phyloP scores from a whole-genome alignment of 1,140 invertebrate genomes.

The Lepidurus apus region DNA sequence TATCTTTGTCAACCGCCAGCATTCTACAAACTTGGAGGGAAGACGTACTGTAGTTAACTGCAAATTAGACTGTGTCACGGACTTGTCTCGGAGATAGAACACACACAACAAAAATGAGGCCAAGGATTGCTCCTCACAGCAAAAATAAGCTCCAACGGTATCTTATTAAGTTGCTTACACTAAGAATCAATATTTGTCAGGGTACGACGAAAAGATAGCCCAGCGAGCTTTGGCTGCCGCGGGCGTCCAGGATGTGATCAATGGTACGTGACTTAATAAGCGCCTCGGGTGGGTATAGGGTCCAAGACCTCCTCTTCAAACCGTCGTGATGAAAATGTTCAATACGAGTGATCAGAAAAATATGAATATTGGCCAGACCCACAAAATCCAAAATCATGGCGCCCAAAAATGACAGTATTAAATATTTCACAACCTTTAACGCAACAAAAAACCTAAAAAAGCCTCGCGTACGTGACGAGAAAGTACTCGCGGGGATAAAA shows the following conservation, averaged over 20 bases:
- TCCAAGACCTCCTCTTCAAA: not conserved
- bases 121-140: not conserved
- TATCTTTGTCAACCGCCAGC: no score
- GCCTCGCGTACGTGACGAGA: not conserved
- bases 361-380: not conserved
- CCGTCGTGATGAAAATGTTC: not conserved
- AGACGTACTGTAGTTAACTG: no score
- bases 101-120: not conserved
- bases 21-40: no score
- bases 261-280: slow-evolving; percentile 19
- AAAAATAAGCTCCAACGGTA: not conserved
- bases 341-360: not conserved
- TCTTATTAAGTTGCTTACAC: slow-evolving; percentile 12
- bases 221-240: not conserved
- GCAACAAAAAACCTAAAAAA: not conserved
- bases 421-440: not conserved
- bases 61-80: no score
- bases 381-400: not conserved
- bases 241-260: not conserved
- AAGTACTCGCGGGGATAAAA: not conserved
- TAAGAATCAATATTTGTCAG: slow-evolving; percentile 13
- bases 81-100: no score
- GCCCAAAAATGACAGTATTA: not conserved
- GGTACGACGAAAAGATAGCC: not conserved
- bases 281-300: not conserved